Percentiles rank a stretch among this genome's conserved stretches.
Conservation (phyloP, 2,113 vertebrate species). For the Canis aureus region DNA sequence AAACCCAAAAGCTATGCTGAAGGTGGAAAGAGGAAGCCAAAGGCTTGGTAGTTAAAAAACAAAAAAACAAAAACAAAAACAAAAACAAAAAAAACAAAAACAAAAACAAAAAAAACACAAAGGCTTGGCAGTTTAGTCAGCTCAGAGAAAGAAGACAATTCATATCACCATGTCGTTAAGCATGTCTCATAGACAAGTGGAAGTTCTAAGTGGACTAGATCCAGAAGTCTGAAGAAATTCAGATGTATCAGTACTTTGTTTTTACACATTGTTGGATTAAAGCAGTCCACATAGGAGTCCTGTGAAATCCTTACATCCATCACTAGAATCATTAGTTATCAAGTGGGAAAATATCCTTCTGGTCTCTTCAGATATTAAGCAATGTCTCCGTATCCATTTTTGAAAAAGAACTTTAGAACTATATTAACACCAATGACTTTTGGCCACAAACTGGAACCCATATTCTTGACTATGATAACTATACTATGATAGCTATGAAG, state of each 20-base stretch:
- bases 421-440: not conserved
- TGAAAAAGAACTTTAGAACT: slow-evolving; percentile 46
- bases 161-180: not conserved
- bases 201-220: not conserved
- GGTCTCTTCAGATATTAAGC: slow-evolving; percentile 23
- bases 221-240: not conserved
- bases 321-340: not conserved
- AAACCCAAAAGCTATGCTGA: not conserved
- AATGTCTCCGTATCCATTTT: not conserved
- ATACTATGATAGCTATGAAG: not conserved
- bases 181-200: not conserved
- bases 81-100: not conserved
- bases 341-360: not conserved
- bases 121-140: not conserved
- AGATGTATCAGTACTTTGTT: not conserved
- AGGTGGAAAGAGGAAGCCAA: not conserved
- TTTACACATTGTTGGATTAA: not conserved
- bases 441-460: not conserved
- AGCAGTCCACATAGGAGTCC: not conserved
- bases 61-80: not conserved
- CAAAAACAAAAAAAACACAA: not conserved
- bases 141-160: not conserved
- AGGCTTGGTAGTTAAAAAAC: not conserved
- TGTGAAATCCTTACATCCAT: not conserved
- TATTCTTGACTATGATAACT: not conserved